Percentiles rank a stretch among this genome's conserved stretches.
Conservation (phyloP, 2,113 vertebrate species). For the Galeopterus variegatus region DNA sequence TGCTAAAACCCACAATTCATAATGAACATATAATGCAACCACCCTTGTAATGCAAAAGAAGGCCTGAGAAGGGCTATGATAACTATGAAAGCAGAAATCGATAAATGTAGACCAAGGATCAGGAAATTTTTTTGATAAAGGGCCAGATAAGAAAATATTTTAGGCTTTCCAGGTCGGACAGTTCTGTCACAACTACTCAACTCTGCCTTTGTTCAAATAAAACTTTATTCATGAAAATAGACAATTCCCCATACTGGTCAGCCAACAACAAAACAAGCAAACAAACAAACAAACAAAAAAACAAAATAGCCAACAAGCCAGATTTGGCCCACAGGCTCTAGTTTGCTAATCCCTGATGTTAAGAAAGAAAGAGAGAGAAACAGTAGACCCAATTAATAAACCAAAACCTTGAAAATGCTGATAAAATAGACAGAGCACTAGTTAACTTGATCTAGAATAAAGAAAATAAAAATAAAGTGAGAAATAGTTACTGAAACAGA, state of each 20-base stretch:
- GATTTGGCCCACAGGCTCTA: not conserved
- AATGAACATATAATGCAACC: not conserved
- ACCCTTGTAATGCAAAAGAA: conserved; percentile 15
- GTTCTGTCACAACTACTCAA: not conserved
- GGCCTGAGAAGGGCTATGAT: not conserved
- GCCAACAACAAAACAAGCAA: no score
- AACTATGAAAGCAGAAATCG: conserved; percentile 27
- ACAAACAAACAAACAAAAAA: no score
- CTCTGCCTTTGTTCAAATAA: conserved; percentile 1
- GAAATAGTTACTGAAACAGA: conserved; percentile 18
- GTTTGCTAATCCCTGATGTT: not conserved
- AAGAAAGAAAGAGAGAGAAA: not conserved
- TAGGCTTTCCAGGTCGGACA: not conserved
- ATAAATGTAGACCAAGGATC: not conserved
- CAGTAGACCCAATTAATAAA: not conserved
- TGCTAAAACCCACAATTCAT: not conserved
- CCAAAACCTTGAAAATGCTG: not conserved
- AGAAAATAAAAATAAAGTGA: conserved; percentile 33
- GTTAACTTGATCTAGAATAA: not conserved
- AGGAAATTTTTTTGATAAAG: not conserved
- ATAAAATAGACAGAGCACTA: not conserved
- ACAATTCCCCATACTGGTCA: no score
- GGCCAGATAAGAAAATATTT: not conserved
- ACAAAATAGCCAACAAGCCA: not conserved
- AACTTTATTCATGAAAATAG: conserved; percentile 6